Evolutionary conservation across 2,113 vertebrate genomes (phyloP).

Genomic region (Antigone vipio): DNA sequence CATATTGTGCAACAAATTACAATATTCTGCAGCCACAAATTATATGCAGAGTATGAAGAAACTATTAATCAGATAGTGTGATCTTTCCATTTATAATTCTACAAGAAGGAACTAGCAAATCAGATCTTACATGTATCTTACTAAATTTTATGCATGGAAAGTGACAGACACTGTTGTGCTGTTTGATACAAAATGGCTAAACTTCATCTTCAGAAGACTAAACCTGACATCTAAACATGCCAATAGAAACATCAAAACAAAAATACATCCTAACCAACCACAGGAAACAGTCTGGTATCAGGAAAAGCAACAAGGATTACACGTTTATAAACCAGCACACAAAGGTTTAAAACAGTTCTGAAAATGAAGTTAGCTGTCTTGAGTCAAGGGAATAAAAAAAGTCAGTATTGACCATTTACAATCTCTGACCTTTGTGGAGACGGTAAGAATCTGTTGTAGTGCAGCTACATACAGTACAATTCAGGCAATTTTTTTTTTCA

Average conservation of each 20-base stretch:
- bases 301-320: slow-evolving; percentile 92
- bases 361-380: slow-evolving; percentile 89
- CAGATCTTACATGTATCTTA: slow-evolving; percentile 90
- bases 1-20: slow-evolving; percentile 97
- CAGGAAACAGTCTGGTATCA: slow-evolving; percentile 86
- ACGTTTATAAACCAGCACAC: slow-evolving; percentile 88
- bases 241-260: slow-evolving; percentile 86
- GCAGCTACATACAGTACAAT: slow-evolving; percentile 98
- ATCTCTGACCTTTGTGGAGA: slow-evolving; percentile 89
- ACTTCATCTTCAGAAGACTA: slow-evolving; percentile 90
- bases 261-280: slow-evolving; percentile 85
- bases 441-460: slow-evolving; percentile 91
- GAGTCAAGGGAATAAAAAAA: slow-evolving; percentile 84
- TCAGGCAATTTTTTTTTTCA: slow-evolving; percentile 87
- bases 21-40: slow-evolving; percentile 94
- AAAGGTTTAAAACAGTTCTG: slow-evolving; percentile 88
- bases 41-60: slow-evolving; percentile 91
- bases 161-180: slow-evolving; percentile 88
- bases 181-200: slow-evolving; percentile 87
- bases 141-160: slow-evolving; percentile 89
- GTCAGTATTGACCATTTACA: slow-evolving; percentile 86
- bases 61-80: slow-evolving; percentile 87
- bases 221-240: slow-evolving; percentile 87
- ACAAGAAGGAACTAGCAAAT: slow-evolving; percentile 90
- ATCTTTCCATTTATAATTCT: slow-evolving; percentile 84